phyloP scores from a whole-genome alignment of 1,140 invertebrate species.

The Drosophila kepulauana region DNA sequence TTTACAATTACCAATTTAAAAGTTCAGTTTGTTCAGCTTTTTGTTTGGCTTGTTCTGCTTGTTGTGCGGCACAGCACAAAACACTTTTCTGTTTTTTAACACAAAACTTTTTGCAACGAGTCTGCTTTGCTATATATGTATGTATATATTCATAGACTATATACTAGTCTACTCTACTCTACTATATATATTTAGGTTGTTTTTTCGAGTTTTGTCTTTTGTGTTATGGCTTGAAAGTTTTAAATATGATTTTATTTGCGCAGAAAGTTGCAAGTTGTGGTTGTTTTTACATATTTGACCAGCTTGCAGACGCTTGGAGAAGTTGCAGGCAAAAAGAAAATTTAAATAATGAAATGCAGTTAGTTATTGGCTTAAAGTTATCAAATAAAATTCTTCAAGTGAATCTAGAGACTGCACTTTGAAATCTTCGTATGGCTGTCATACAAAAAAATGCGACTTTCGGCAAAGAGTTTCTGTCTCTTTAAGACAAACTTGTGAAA shows the following conservation, averaged over 20 bases:
- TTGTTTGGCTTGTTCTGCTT: constrained; percentile 44
- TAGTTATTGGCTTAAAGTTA: constrained; percentile 27
- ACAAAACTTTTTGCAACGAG: constrained; percentile 69
- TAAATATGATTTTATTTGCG: constrained; percentile 81
- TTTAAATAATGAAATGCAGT: constrained; percentile 61
- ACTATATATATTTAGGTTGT: constrained; percentile 40
- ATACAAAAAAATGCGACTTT: constrained; percentile 23
- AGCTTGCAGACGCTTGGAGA: constrained; percentile 63
- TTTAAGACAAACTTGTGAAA: constrained; percentile 14
- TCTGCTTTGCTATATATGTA: not conserved
- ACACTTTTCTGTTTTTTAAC: constrained; percentile 68
- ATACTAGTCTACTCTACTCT: not conserved
- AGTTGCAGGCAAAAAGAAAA: constrained; percentile 52
- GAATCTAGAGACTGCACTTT: constrained; percentile 1
- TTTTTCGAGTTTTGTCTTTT: constrained; percentile 36
- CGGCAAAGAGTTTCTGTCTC: not conserved
- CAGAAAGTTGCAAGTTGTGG: constrained; percentile 58
- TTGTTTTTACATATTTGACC: constrained; percentile 68
- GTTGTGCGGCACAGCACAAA: constrained; percentile 41
- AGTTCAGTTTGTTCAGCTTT: constrained; percentile 59
- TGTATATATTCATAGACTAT: constrained; percentile 4
- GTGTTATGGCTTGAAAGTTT: constrained; percentile 68
- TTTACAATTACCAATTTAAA: constrained; percentile 80
- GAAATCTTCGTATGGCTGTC: constrained; percentile 19
- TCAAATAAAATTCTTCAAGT: constrained; percentile 22